Evolutionary conservation across 2,888 invertebrate genomes (phyloP), one percentile per base, ranked within the genome.

Genomic region (Zaprionus bogoriensis): DNA sequence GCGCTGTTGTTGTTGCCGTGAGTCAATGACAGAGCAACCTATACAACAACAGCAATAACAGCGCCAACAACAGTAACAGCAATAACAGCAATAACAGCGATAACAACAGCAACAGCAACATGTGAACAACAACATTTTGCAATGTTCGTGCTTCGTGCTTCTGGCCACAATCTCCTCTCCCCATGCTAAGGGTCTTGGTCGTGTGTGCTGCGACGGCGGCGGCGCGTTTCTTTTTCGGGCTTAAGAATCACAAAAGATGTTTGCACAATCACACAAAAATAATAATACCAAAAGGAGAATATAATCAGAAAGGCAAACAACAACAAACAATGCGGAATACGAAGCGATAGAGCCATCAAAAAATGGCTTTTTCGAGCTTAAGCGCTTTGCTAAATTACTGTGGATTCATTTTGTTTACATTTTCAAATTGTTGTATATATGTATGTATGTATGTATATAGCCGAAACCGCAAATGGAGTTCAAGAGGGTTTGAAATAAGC

Each of bases 161-260:
- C n/a, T n/a, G n/a, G n/a, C n/a, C 51, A 82, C 80, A 80, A 83
- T 80, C 80, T 83, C 80, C 79, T 86, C n/a, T n/a, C n/a, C n/a
- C n/a, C n/a, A n/a, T 65, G 62, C 14, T 61, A 79, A 83, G 83
- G 74, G 79, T 76, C 79, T 71, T 64, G 61, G 55, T 66, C 62
- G 65, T 54, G 55, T 47, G 12, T 60, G 58, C 48, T 48, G 19
- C n/a, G n/a, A n/a, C n/a, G 41, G 59, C 36, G 17, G 10, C 19
- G 20, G n/a, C 22, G 22, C 12, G 20, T 41, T 20, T 22, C n/a
- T 41, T 20, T 41, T 41, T 17, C 53, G 28, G 42, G 30, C 42
- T 19, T 44, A 55, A 76, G 83, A 82, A 78, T 79, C 63, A 39
- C 44, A 58, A 62, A 72, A 58, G 57, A 57, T 55, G 47, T 60